A percentile compares a stretch with the other conserved stretches of the same genome.
phyloP scores from a whole-genome alignment of 2,113 vertebrate species.

The Pollimyrus isidori region DNA sequence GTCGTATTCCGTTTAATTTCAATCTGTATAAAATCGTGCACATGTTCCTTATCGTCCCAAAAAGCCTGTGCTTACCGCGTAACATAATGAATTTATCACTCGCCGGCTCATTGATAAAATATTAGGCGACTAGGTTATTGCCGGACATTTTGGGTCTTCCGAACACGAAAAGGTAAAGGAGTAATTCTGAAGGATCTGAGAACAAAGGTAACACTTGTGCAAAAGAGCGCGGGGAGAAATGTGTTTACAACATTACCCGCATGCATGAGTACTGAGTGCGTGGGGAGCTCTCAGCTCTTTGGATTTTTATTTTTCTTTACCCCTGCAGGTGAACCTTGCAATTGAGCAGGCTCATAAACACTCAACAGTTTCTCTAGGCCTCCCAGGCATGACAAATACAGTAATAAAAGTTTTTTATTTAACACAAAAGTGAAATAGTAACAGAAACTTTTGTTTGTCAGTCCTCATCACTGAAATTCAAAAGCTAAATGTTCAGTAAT shows the following conservation, averaged over 20 bases:
- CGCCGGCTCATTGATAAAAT: neutral
- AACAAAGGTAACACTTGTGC: neutral
- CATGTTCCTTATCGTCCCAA: neutral
- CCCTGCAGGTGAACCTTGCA: constrained; percentile 7
- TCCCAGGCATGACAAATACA: constrained; percentile 4
- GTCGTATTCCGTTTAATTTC: neutral
- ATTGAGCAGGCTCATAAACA: constrained; percentile 7
- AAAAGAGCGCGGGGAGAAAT: neutral
- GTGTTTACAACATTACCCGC: neutral
- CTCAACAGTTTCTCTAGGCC: constrained; percentile 5
- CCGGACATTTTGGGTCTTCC: neutral
- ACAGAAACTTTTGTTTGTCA: neutral
- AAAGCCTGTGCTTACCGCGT: neutral
- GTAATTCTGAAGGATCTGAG: neutral
- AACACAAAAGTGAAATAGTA: neutral
- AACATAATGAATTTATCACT: neutral
- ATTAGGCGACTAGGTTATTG: no score
- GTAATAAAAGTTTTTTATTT: neutral
- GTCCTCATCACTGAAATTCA: constrained; percentile 6
- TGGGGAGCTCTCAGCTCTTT: neutral
- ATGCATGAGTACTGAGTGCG: neutral
- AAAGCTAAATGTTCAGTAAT: constrained; percentile 6
- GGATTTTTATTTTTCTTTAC: neutral
- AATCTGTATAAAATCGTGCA: neutral
- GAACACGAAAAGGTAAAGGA: neutral